Conservation (phyloP, 2,888 invertebrate genomes). For the Philereme transversata region DNA sequence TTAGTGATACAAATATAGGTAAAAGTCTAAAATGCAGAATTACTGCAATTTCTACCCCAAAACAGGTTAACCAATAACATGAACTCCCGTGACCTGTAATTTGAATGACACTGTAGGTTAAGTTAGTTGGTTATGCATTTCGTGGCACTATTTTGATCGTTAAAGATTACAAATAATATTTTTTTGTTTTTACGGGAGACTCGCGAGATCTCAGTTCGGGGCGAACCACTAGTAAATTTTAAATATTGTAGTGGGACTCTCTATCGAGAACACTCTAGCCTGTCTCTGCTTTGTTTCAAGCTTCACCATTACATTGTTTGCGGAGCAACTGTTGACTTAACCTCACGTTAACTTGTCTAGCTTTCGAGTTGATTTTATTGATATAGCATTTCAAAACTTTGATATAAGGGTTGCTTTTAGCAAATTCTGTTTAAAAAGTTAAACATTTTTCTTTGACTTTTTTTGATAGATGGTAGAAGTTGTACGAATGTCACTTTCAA, state of each 20-base stretch:
- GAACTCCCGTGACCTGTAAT: too few species aligned
- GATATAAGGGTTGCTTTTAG: slow-evolving; percentile 13
- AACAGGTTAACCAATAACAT: too few species aligned
- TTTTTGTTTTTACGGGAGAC: too few species aligned
- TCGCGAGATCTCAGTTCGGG: too few species aligned
- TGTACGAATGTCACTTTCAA: slow-evolving; percentile 22
- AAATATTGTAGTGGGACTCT: slow-evolving; percentile 24
- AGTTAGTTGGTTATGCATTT: too few species aligned
- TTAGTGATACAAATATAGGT: too few species aligned
- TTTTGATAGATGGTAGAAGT: slow-evolving; percentile 25
- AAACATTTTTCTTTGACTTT: slow-evolving; percentile 5
- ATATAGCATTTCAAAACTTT: slow-evolving; percentile 27
- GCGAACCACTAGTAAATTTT: too few species aligned
- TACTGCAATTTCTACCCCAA: too few species aligned
- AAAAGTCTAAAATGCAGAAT: too few species aligned
- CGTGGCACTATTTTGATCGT: neutral
- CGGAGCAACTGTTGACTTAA: slow-evolving; percentile 42
- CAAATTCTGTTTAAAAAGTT: slow-evolving; percentile 10
- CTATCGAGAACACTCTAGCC: slow-evolving; percentile 47
- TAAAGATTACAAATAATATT: neutral
- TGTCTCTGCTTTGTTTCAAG: slow-evolving; percentile 53
- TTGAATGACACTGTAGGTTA: too few species aligned
- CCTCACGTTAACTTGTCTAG: slow-evolving; percentile 30
- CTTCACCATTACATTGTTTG: slow-evolving; percentile 50
- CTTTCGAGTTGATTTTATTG: slow-evolving; percentile 26